A percentile compares a stretch with the other conserved stretches of the same genome.
Evolutionary conservation across 2,113 vertebrate species (phyloP).

Genomic region (cattle (Bos taurus)): ARS-UCD2.0 NC_037334.1:53289001-53289500

Average conservation of each 20-base stretch:
- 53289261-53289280: not conserved
- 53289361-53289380: not conserved
- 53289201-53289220: not conserved
- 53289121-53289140: not conserved
- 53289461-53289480: conserved; percentile 1
- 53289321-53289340: not conserved
- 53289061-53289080: not conserved
- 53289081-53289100: not conserved
- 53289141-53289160: not conserved
- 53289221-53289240: not conserved
- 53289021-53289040: not conserved
- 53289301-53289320: not conserved
- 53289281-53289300: not conserved
- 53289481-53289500: not conserved
- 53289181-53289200: not conserved
- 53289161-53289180: not conserved
- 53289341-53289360: not conserved
- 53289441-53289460: not conserved
- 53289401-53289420: not conserved
- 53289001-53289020: not conserved
- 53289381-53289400: not conserved
- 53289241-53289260: not conserved
- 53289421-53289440: not conserved
- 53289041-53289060: not conserved
- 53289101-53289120: not conserved